Percentiles rank a stretch among this genome's conserved stretches.
phyloP scores from a whole-genome alignment of 2,888 invertebrate genomes.

The Fissipunctia ypsillon region DNA sequence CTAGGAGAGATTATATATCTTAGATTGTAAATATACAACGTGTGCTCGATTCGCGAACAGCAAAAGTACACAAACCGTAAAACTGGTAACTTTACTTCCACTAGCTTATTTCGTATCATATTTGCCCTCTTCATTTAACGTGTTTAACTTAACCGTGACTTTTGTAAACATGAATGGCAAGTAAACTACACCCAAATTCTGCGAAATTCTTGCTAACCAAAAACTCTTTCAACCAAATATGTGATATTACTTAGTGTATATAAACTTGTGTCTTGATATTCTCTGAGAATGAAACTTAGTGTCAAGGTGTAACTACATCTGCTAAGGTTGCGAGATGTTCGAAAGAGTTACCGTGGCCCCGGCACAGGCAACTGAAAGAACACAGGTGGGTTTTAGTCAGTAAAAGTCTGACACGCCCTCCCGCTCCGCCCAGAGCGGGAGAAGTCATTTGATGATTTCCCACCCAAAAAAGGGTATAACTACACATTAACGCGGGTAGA shows the following conservation, averaged over 20 bases:
- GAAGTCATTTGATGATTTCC: too few species aligned
- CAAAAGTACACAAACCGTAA: constrained; percentile 16
- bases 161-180: constrained; percentile 7
- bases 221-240: too few species aligned
- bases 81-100: constrained; percentile 23
- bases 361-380: too few species aligned
- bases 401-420: too few species aligned
- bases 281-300: neutral
- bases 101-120: neutral
- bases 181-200: neutral
- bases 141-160: constrained; percentile 31
- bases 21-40: neutral
- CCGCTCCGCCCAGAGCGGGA: too few species aligned
- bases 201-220: neutral
- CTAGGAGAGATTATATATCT: neutral
- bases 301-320: too few species aligned
- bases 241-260: too few species aligned
- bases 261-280: neutral
- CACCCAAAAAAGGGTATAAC: too few species aligned
- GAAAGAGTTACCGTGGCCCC: too few species aligned
- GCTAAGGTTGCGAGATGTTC: too few species aligned
- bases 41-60: constrained; percentile 11
- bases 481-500: neutral
- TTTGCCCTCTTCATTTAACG: constrained; percentile 17
- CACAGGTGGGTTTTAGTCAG: too few species aligned